phyloP scores from a whole-genome alignment of 2,797 vertebrate species.

The Eulemur rubriventer region DNA sequence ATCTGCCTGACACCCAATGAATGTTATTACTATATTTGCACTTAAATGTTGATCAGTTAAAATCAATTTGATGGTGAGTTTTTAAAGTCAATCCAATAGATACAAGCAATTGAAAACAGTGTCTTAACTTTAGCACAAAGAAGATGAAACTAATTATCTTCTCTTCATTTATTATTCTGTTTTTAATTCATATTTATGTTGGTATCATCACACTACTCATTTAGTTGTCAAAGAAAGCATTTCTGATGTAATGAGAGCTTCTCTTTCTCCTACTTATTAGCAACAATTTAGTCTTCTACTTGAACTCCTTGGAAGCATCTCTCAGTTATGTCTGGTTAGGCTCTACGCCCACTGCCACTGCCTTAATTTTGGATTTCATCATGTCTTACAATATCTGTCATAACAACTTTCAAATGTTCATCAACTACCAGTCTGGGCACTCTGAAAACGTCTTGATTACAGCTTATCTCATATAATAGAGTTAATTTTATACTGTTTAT shows the following conservation, averaged over 20 bases:
- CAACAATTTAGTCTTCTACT: not conserved
- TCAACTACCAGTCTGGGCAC: too few species aligned
- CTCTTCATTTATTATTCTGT: not conserved
- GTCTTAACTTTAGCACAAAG: not conserved
- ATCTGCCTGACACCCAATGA: too few species aligned
- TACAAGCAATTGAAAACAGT: not conserved
- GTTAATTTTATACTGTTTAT: not conserved
- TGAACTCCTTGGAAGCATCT: not conserved
- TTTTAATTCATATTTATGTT: not conserved
- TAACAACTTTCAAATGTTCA: not conserved
- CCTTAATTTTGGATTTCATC: not conserved
- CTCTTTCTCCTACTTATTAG: not conserved
- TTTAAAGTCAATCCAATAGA: not conserved
- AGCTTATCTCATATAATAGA: not conserved
- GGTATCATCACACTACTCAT: fast-evolving
- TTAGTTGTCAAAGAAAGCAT: not conserved
- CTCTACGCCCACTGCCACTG: fast-evolving
- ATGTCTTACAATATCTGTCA: not conserved
- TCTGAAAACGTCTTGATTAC: not conserved
- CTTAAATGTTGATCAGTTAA: too few species aligned
- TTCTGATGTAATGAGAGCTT: not conserved
- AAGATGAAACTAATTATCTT: not conserved
- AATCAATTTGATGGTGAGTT: too few species aligned
- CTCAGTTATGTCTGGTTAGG: too few species aligned
- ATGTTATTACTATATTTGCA: too few species aligned